phyloP scores from a whole-genome alignment of 2,888 invertebrate genomes.

The Spodoptera picta region DNA sequence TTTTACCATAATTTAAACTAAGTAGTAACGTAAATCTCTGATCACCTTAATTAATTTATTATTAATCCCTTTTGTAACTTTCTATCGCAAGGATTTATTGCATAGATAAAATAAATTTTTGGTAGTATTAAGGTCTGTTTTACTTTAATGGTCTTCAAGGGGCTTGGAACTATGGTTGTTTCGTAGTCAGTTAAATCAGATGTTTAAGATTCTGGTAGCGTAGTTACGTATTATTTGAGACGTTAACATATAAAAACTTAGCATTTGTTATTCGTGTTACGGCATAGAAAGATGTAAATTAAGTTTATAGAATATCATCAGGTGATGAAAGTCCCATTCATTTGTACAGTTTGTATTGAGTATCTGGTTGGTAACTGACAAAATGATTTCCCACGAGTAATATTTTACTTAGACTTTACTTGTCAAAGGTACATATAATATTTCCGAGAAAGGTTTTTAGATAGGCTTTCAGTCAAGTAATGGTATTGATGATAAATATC shows the following conservation, averaged over 20 bases:
- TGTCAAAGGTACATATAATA: constrained; percentile 1
- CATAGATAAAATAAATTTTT: constrained; percentile 37
- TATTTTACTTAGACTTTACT: constrained; percentile 13
- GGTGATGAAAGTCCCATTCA: constrained; percentile 6
- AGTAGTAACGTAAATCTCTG: constrained; percentile 57
- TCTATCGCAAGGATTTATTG: constrained; percentile 43
- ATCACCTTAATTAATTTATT: constrained; percentile 56
- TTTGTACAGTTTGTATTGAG: constrained; percentile 8
- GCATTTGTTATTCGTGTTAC: constrained; percentile 53
- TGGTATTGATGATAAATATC: constrained; percentile 21
- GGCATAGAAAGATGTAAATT: constrained; percentile 61
- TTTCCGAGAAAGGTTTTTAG: constrained; percentile 30
- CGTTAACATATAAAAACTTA: constrained; percentile 55
- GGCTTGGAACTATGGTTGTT: constrained; percentile 6
- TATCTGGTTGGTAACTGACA: constrained; percentile 14
- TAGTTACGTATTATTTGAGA: constrained; percentile 54
- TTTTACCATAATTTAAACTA: constrained; percentile 67
- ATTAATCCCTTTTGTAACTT: constrained; percentile 50
- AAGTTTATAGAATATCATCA: constrained; percentile 24
- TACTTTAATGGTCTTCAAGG: constrained; percentile 20
- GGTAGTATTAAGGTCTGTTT: constrained; percentile 42
- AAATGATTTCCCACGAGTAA: constrained; percentile 18
- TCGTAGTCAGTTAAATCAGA: constrained; percentile 47
- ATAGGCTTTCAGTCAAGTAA: constrained; percentile 23
- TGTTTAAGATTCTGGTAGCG: constrained; percentile 61